Evolutionary conservation across 1,140 invertebrate species (phyloP).

Genomic region (Agraylea sexmaculata): DNA sequence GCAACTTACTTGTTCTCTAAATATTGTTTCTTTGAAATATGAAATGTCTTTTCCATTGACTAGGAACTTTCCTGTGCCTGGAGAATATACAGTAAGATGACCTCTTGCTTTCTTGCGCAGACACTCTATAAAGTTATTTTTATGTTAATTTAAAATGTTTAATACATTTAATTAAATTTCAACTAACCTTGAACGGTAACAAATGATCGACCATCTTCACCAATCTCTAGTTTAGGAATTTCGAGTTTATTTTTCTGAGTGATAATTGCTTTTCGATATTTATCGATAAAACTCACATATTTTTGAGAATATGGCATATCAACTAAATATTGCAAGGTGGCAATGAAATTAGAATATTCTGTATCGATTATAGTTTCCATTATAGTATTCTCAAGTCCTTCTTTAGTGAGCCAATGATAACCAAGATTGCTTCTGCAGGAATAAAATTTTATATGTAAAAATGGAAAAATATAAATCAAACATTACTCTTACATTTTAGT

Average conservation of each 20-base stretch:
- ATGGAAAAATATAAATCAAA: not conserved
- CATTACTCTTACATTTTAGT: slow-evolving; percentile 43
- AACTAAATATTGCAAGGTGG: slow-evolving; percentile 56
- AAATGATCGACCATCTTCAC: slow-evolving; percentile 54
- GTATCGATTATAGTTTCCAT: slow-evolving; percentile 59
- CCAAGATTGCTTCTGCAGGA: slow-evolving; percentile 40
- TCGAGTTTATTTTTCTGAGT: slow-evolving; percentile 40
- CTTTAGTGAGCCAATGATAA: slow-evolving; percentile 56
- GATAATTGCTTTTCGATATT: slow-evolving; percentile 48
- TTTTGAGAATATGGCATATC: slow-evolving; percentile 58
- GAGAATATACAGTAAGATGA: slow-evolving; percentile 51
- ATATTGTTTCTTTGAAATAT: slow-evolving; percentile 58
- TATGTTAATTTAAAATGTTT: slow-evolving; percentile 18
- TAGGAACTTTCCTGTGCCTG: slow-evolving; percentile 70
- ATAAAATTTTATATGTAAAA: slow-evolving; percentile 16
- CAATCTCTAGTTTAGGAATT: slow-evolving; percentile 51
- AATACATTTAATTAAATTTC: not conserved
- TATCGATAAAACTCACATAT: slow-evolving; percentile 57
- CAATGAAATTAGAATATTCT: slow-evolving; percentile 63
- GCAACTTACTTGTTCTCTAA: slow-evolving; percentile 60
- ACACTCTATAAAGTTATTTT: slow-evolving; percentile 44
- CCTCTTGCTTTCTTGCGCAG: slow-evolving; percentile 57
- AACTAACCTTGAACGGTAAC: slow-evolving; percentile 51
- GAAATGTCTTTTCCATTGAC: slow-evolving; percentile 72
- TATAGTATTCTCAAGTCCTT: slow-evolving; percentile 51